Base-by-base conservation (phyloP, 53 echinoderm and acorn worm genomes). In the Astropecten irregularis region DNA sequence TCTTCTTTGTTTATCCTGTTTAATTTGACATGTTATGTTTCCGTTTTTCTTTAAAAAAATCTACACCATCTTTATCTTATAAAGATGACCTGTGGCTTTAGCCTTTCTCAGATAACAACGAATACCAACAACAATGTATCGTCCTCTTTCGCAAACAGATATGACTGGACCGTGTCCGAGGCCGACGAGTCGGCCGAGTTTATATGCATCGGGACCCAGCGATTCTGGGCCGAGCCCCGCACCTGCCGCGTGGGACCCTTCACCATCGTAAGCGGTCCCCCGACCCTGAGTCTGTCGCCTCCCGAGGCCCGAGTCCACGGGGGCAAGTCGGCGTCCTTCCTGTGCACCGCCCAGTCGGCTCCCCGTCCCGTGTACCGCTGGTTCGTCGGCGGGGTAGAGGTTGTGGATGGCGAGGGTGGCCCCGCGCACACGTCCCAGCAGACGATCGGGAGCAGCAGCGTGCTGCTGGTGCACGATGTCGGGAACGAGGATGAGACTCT, bases 211-310 rank as follows among this genome's bases (percentile, higher is more conserved):
- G 90, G 89, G 2, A 52, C 39, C 27, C 95, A 83, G 57, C 69
- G 69, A 19, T 85, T 95, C 47, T 95, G 95, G 95, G 71, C 89
- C 10, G 89, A 89, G 9, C 65, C 82, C 2, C 73, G 95, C 7
- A 77, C 71, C 54, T 92, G 92, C 36, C 48, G 56, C 10, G 1
- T 92, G 20, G 90, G 92, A 37, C 92, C 95, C 1, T 92, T 79
- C 88, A 37, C n/a, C 15, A 19, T 95, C 3, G 76, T 90, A 29
- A 53, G 56, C n/a, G 95, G 85, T 50, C 64, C 84, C 0, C 84
- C 92, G 13, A 72, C 63, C 32, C 31, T 90, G 6, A 68, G 73
- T 14, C 93, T 93, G 4, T 88, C 87, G 2, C 93, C 93, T 3
- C 40, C 84, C 15, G 37, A 40, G 47, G 71, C 68, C 0, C 81